Evolutionary conservation across 1,140 invertebrate species (phyloP), one percentile per base, ranked within the genome.

Genomic region (Brachionus rotundiformis): DNA sequence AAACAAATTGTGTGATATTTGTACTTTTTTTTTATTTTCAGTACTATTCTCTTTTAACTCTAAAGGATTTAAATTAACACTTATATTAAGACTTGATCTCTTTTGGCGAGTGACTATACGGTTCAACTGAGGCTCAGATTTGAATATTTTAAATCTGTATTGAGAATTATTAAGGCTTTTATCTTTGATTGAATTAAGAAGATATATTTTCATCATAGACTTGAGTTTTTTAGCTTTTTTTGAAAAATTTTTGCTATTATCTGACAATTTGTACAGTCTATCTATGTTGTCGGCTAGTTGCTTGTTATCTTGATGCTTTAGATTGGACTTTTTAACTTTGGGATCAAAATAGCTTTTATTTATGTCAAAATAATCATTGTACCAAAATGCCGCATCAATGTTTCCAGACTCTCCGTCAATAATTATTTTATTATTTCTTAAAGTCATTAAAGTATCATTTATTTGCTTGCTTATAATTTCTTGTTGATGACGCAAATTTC

Each of bases 171-270:
- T 10, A 19, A 73, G 23, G 36, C 68, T 73, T 16, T 73, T 31
- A 33, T 16, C 36, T 44, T 44, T 29, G 2, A 73, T 44, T 44
- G 68, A 27, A 27, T 73, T 41, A 8, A 73, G 25, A 10, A 73
- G 13, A 73, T 73, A 73, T 29, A 44, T 73, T 73, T 73, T 73
- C 68, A 73, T 73, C 29, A 73, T 41, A 8, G n/a, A 6, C 41
- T 73, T 73, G n/a, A 73, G 44, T 13, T 73, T 73, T 44, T 44
- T 73, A 0, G 8, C 5, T 44, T 41, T 41, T 13, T 73, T 73
- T 39, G 68, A 27, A 27, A 31, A 23, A 44, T 73, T 73, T 73
- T 41, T 73, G 6, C 19, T 41, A 11, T 25, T 44, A 73, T 73
- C 68, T 10, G 68, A 73, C 6, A 73, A 25, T 47, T 73, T 73